Evolutionary conservation across 64 coral and sea anemone genomes (phyloP).

Genomic region (Pocillopora verrucosa): DNA sequence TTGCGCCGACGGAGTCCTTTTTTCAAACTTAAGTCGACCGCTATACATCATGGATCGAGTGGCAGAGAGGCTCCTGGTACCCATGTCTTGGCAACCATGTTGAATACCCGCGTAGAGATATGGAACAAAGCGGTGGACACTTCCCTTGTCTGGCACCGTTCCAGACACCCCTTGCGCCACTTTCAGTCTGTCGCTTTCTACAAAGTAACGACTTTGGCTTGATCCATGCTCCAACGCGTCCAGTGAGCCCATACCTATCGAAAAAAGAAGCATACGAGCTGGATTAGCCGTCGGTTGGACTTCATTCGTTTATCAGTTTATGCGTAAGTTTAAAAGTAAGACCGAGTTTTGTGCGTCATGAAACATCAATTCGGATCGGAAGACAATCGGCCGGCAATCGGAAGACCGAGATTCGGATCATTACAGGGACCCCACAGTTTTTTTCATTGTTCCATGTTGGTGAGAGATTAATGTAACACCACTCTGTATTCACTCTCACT

Average conservation of each 20-base stretch:
- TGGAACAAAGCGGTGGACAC: slow-evolving; percentile 75
- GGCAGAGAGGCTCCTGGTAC: slow-evolving; percentile 56
- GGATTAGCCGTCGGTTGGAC: too few relatives aligned
- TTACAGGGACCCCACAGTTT: too few relatives aligned
- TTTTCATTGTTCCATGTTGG: too few relatives aligned
- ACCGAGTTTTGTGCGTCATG: too few relatives aligned
- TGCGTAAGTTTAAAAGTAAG: too few relatives aligned
- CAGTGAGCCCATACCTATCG: slow-evolving; percentile 84
- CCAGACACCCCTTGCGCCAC: slow-evolving; percentile 91
- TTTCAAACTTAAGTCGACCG: slow-evolving; percentile 89
- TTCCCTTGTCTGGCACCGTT: slow-evolving; percentile 81
- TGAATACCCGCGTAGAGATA: slow-evolving; percentile 72
- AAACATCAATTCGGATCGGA: too few relatives aligned
- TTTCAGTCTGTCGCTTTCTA: slow-evolving; percentile 77
- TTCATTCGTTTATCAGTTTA: too few relatives aligned
- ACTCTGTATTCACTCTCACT: too few relatives aligned
- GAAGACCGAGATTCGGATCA: too few relatives aligned
- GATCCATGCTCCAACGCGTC: slow-evolving; percentile 81
- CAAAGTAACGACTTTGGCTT: slow-evolving; percentile 91
- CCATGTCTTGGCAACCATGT: slow-evolving; percentile 95
- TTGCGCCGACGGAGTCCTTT: slow-evolving; percentile 62
- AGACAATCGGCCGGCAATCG: too few relatives aligned
- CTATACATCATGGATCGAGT: slow-evolving; percentile 89
- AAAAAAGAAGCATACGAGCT: neutral
- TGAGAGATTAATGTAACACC: too few relatives aligned